Percentiles rank a stretch among this genome's conserved stretches.
Evolutionary conservation across 2,113 vertebrate species (phyloP).

Genomic region (Salvator merianae): DNA sequence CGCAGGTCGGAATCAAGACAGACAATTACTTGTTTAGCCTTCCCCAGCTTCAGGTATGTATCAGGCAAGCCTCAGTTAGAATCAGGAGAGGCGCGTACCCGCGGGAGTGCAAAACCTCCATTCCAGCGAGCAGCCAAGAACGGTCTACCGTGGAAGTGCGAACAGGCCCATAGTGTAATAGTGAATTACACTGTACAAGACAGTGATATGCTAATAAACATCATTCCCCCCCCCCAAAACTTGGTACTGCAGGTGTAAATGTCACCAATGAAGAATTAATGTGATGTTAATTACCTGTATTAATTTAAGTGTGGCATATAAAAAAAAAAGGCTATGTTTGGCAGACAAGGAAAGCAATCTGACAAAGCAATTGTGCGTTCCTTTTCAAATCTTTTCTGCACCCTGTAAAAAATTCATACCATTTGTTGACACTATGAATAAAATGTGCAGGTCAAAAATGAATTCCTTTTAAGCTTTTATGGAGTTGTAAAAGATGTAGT

Average conservation of each 20-base stretch:
- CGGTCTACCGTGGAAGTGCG: no score
- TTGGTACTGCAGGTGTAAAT: constrained; percentile 55
- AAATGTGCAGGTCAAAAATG: background rate
- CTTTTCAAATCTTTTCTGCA: background rate
- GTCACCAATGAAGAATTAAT: constrained; percentile 35
- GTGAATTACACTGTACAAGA: constrained; percentile 39
- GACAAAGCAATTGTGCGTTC: background rate
- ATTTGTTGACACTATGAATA: background rate
- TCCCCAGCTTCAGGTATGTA: no score
- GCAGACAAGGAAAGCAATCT: constrained; percentile 19
- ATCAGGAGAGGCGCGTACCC: no score
- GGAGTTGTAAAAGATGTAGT: background rate
- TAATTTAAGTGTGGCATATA: constrained; percentile 41
- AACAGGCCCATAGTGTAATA: background rate
- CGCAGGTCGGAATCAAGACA: no score
- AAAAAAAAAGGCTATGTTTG: constrained; percentile 7
- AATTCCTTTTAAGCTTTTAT: background rate
- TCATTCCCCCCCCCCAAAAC: constrained; percentile 41
- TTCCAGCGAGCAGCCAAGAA: no score
- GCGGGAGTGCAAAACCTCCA: no score
- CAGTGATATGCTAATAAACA: constrained; percentile 47
- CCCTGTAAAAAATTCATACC: background rate
- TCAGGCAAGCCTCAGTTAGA: no score
- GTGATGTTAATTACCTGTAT: constrained; percentile 43
- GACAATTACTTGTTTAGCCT: no score